A percentile compares a stretch with the other conserved stretches of the same genome.
Evolutionary conservation across 2,113 vertebrate species (phyloP).

Genomic region (Dicrurus megarhynchus): DNA sequence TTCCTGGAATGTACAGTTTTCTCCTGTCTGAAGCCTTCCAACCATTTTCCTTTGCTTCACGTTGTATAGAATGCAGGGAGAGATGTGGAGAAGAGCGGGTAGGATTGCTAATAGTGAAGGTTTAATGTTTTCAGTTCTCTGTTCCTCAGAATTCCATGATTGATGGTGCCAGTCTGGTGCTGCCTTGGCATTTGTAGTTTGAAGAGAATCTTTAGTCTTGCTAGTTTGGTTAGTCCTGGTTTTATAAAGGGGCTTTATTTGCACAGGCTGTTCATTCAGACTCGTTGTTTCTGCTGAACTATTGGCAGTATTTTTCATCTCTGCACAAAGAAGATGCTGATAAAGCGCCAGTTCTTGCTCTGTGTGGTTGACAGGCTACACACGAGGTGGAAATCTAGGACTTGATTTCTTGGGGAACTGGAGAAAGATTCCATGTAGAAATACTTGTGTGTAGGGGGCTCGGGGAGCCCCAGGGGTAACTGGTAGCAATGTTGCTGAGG

Average conservation of each 20-base stretch:
- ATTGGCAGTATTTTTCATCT: not conserved
- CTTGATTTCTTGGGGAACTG: not conserved
- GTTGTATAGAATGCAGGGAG: not conserved
- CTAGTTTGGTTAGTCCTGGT: not conserved
- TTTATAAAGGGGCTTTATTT: not conserved
- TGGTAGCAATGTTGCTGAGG: not conserved
- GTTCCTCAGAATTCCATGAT: not conserved
- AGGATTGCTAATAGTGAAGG: not conserved
- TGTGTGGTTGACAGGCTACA: not conserved
- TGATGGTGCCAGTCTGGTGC: not conserved
- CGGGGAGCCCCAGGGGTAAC: not conserved
- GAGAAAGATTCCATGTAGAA: not conserved
- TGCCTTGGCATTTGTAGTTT: not conserved
- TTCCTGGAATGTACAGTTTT: not conserved
- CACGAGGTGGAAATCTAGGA: not conserved
- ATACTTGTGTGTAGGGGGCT: not conserved
- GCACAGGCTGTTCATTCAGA: not conserved
- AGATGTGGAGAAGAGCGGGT: not conserved
- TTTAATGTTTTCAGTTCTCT: not conserved
- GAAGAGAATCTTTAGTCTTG: not conserved
- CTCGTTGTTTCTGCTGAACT: not conserved
- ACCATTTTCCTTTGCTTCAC: not conserved
- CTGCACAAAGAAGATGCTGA: not conserved
- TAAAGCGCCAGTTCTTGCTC: not conserved
- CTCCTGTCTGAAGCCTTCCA: slow-evolving; percentile 11